phyloP scores from a whole-genome alignment of 2,797 vertebrate species.

The Pogonophryne albipinna region DNA sequence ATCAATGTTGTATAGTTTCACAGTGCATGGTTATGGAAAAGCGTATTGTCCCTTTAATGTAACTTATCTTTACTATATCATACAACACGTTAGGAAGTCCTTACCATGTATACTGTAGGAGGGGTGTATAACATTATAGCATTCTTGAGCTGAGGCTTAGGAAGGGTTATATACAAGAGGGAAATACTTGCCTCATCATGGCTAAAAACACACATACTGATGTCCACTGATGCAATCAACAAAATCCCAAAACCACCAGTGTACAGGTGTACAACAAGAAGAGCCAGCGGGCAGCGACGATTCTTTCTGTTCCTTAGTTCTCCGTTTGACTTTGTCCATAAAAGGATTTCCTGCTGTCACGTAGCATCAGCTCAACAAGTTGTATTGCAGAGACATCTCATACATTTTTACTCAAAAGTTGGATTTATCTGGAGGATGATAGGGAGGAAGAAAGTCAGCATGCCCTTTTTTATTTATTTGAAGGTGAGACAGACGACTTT shows the following conservation, averaged over 20 bases:
- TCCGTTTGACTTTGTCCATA: constrained; percentile 17
- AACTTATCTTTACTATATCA: not conserved
- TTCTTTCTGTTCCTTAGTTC: not conserved
- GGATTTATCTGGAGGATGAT: constrained; percentile 17
- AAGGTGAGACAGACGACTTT: constrained; percentile 3
- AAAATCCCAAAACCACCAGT: not conserved
- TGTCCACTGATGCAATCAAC: not conserved
- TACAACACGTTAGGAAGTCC: not conserved
- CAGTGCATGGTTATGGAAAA: constrained; percentile 13
- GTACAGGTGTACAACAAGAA: not conserved
- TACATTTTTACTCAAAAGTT: constrained; percentile 4
- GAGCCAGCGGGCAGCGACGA: not conserved
- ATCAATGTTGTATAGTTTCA: constrained; percentile 12
- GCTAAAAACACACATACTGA: constrained; percentile 5
- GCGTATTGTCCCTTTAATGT: constrained; percentile 7
- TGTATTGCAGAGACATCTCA: constrained; percentile 12
- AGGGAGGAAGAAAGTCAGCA: constrained; percentile 3
- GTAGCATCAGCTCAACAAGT: constrained; percentile 10
- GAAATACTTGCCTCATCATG: not conserved
- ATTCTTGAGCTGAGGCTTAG: not conserved
- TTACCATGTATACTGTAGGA: constrained; percentile 31
- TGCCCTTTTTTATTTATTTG: constrained; percentile 9
- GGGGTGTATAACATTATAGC: constrained; percentile 8
- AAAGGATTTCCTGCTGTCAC: constrained; percentile 3
- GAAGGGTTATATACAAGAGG: constrained; percentile 11